Conservation (phyloP, 2,113 vertebrate species). For the Ceyx margarethae region DNA sequence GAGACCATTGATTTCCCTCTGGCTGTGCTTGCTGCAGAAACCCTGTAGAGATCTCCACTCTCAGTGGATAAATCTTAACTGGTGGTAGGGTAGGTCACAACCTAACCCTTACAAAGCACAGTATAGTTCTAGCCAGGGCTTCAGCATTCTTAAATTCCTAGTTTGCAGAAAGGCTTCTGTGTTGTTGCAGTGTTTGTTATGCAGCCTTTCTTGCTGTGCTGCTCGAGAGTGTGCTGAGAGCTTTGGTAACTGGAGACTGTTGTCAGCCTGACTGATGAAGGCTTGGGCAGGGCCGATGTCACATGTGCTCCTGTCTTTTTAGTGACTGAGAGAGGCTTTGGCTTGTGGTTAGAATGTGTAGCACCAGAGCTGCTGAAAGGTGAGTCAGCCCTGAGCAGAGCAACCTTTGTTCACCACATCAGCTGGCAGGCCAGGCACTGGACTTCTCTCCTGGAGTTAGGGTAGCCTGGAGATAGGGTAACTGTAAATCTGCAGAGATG, state of each 20-base stretch:
- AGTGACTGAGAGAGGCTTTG: background rate
- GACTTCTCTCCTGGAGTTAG: background rate
- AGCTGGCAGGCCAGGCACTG: background rate
- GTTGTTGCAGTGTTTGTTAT: background rate
- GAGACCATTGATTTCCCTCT: background rate
- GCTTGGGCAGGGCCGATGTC: background rate
- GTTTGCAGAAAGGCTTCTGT: background rate
- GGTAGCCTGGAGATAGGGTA: background rate
- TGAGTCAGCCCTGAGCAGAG: background rate
- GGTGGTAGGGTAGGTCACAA: background rate
- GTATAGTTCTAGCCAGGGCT: background rate
- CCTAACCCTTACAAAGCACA: background rate
- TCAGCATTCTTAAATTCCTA: background rate
- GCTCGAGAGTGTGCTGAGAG: fast-evolving
- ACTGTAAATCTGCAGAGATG: background rate
- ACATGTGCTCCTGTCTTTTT: fast-evolving
- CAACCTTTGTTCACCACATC: background rate
- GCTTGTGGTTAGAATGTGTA: background rate
- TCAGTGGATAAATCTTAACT: background rate
- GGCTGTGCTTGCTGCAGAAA: background rate
- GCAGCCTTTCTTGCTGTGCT: background rate
- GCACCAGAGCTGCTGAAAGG: background rate
- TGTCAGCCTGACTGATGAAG: background rate
- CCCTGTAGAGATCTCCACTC: background rate
- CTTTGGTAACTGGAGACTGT: background rate